Conservation (phyloP, 2,888 invertebrate genomes). For the Onchidella celtica region DNA sequence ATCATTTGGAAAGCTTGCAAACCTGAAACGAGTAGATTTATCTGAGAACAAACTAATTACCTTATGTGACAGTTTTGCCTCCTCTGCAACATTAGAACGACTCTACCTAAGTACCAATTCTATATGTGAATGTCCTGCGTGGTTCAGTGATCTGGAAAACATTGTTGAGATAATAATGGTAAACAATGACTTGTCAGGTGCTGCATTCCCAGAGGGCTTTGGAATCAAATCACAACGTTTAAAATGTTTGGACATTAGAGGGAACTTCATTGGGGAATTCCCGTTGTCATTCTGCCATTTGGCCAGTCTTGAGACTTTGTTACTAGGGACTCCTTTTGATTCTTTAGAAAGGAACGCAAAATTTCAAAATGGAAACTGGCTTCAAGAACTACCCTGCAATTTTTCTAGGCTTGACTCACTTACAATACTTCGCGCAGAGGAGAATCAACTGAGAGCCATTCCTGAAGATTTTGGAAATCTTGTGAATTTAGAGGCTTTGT, state of each 20-base stretch:
- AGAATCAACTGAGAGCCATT: conserved; percentile 69
- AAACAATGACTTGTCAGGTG: conserved; percentile 13
- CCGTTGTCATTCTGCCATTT: conserved; percentile 67
- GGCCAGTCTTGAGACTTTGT: conserved; percentile 15
- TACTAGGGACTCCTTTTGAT: conserved; percentile 17
- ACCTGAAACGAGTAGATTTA: conserved; percentile 37
- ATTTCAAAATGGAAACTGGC: conserved; percentile 76
- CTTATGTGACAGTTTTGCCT: conserved; percentile 64
- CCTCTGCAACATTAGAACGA: conserved; percentile 57
- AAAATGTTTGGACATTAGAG: conserved; percentile 53
- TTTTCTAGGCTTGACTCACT: conserved; percentile 64
- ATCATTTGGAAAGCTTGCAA: conserved; percentile 39
- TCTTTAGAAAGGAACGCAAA: conserved; percentile 42
- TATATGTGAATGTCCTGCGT: conserved; percentile 59
- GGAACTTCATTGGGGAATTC: conserved; percentile 59
- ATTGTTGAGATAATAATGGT: conserved; percentile 59
- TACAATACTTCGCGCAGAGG: conserved; percentile 67
- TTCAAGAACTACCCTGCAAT: conserved; percentile 64
- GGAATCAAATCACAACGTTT: conserved; percentile 17
- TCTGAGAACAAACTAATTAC: conserved; percentile 51
- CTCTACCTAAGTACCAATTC: conserved; percentile 69
- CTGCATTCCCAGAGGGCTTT: conserved; percentile 34
- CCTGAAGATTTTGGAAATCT: conserved; percentile 73
- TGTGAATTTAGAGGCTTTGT: conserved; percentile 66
- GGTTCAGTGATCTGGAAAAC: conserved; percentile 58